These are phyloP conservation scores for Pararge aegeria DNA, from an alignment of 1,140 invertebrate species.

Conservation along the genomic window DNA sequence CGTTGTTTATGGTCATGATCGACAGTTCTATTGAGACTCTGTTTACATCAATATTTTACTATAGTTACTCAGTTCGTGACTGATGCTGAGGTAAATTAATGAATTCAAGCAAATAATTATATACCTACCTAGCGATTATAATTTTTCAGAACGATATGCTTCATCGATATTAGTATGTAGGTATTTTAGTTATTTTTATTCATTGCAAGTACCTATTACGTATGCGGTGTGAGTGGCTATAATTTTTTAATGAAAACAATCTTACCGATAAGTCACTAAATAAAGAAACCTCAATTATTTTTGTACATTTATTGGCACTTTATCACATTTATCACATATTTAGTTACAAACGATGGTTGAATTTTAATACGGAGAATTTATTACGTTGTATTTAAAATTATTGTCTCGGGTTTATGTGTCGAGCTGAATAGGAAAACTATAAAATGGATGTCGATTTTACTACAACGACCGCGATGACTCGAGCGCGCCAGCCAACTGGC, in stretches of 20 bases:
- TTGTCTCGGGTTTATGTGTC: not conserved
- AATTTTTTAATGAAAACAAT: constrained; percentile 13
- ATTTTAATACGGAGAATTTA: not conserved
- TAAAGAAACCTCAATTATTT: constrained; percentile 6
- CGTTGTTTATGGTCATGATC: too few relatives aligned
- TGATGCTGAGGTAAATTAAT: not conserved
- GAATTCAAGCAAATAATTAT: not conserved
- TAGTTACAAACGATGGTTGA: not conserved
- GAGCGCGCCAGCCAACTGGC: constrained; percentile 68
- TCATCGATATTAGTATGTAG: not conserved
- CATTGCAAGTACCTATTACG: not conserved
- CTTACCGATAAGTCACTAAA: constrained; percentile 15
- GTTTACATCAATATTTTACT: too few relatives aligned
- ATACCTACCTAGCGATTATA: not conserved
- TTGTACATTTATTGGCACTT: constrained; percentile 6
- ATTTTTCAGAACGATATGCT: not conserved
- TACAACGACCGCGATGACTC: constrained; percentile 48
- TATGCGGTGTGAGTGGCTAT: constrained; percentile 2
- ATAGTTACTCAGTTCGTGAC: too few relatives aligned
- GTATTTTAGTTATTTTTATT: not conserved
- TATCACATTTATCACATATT: constrained; percentile 1
- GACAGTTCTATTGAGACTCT: too few relatives aligned
- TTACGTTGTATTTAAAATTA: too few relatives aligned
- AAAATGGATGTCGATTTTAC: not conserved
- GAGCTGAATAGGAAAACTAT: constrained; percentile 7